These are phyloP conservation scores for Jordanella pulchra DNA, from an alignment of 2,797 vertebrate genomes.

Conservation along the genomic window DNA sequence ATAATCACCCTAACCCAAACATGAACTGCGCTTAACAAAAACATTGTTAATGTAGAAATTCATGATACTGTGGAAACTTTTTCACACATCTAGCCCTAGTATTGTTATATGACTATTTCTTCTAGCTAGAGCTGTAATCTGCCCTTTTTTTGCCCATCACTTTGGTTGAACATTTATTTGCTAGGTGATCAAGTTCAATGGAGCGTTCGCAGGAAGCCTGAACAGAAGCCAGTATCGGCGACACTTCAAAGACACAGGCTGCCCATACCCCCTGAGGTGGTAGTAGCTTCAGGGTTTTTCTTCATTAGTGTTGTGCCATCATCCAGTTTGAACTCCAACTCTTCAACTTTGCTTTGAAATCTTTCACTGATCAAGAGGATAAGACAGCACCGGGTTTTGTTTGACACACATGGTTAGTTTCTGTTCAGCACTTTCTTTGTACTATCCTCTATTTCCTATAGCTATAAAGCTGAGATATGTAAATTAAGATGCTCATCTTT, in stretches of 20 bases:
- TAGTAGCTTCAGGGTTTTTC: constrained; percentile 57
- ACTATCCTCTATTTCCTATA: constrained; percentile 53
- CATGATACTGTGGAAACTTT: constrained; percentile 21
- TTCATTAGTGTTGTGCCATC: constrained; percentile 63
- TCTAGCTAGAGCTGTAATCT: constrained; percentile 24
- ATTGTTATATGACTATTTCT: constrained; percentile 37
- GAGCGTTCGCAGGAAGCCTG: constrained; percentile 71
- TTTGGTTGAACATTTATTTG: constrained; percentile 80
- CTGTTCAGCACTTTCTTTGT: constrained; percentile 40
- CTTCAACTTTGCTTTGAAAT: constrained; percentile 59
- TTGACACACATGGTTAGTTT: constrained; percentile 64
- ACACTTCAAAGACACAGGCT: constrained; percentile 73
- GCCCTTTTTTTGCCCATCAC: constrained; percentile 39
- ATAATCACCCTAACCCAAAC: constrained; percentile 34
- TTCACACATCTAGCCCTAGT: constrained; percentile 14
- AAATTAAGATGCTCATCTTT: constrained; percentile 67
- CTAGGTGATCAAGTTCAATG: constrained; percentile 74
- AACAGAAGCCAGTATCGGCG: constrained; percentile 71
- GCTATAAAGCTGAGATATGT: constrained; percentile 52
- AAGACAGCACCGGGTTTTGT: constrained; percentile 53
- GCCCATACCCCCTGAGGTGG: constrained; percentile 61
- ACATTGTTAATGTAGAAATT: constrained; percentile 22
- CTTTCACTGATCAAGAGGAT: constrained; percentile 65
- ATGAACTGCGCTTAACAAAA: constrained; percentile 26
- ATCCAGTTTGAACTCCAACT: constrained; percentile 48